phyloP scores from a whole-genome alignment of 2,113 vertebrate species.

The Aptenodytes patagonicus region DNA sequence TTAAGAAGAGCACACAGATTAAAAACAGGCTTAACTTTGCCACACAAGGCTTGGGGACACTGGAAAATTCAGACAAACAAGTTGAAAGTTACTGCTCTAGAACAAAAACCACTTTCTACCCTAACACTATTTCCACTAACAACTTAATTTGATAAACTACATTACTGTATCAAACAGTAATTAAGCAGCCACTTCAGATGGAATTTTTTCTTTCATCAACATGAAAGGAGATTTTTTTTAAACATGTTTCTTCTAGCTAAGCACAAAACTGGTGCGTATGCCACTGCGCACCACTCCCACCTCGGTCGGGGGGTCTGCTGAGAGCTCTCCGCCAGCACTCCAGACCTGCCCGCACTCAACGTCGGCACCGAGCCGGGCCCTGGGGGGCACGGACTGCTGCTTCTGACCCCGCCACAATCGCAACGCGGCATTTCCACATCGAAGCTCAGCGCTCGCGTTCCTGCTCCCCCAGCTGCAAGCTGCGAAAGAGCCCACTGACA shows the following conservation, averaged over 20 bases:
- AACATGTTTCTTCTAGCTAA: background rate
- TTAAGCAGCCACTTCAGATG: background rate
- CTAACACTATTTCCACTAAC: background rate
- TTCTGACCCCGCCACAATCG: rapidly evolving
- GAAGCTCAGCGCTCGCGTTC: too few relatives aligned
- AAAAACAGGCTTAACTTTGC: background rate
- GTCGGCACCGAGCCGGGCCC: rapidly evolving
- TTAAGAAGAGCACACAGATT: background rate
- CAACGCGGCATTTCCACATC: rapidly evolving
- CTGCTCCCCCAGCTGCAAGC: background rate
- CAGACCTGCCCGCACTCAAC: background rate
- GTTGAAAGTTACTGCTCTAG: background rate
- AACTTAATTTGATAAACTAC: background rate
- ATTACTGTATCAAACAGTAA: background rate
- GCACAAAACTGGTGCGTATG: rapidly evolving
- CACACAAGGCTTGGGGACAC: background rate
- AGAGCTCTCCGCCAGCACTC: rapidly evolving
- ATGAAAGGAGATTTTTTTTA: background rate
- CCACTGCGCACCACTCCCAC: background rate
- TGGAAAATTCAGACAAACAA: background rate
- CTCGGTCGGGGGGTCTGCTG: rapidly evolving
- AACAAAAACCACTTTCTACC: background rate
- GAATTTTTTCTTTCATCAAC: background rate
- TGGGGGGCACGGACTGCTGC: rapidly evolving
- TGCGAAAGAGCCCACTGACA: rapidly evolving